A percentile compares a stretch with the other conserved stretches of the same genome.
These are phyloP conservation scores for Dicyrtomina minuta DNA, from an alignment of 2,888 invertebrate genomes.

Conservation along the genomic window DNA sequence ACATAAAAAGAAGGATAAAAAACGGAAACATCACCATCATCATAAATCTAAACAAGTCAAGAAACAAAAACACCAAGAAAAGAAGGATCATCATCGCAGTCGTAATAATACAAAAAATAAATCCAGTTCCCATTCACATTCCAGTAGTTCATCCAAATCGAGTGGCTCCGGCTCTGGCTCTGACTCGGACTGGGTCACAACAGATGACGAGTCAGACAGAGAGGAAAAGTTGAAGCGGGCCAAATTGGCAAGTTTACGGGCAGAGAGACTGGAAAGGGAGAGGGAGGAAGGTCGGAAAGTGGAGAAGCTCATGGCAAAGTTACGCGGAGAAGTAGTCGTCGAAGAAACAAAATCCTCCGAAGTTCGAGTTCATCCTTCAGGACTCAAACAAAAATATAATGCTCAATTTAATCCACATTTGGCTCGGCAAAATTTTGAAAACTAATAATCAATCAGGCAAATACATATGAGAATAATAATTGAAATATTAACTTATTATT, in stretches of 20 bases:
- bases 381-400: conserved; percentile 77
- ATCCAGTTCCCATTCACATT: too few relatives aligned
- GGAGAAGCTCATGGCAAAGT: conserved; percentile 69
- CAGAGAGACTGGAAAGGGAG: conserved; percentile 79
- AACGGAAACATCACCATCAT: conserved; percentile 56
- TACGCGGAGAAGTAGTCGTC: conserved; percentile 61
- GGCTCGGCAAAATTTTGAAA: conserved; percentile 71
- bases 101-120: too few relatives aligned
- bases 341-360: conserved; percentile 35
- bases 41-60: conserved; percentile 56
- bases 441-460: conserved; percentile 17
- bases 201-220: conserved; percentile 51
- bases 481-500: neutral
- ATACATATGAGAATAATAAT: neutral
- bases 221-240: conserved; percentile 55
- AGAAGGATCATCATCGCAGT: neutral
- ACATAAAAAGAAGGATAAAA: conserved; percentile 45
- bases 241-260: conserved; percentile 69
- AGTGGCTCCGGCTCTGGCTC: neutral
- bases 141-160: conserved; percentile 16
- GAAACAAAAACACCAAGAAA: conserved; percentile 53
- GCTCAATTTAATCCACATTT: conserved; percentile 94
- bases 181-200: neutral
- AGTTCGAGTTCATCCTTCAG: conserved; percentile 4
- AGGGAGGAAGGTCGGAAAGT: conserved; percentile 71